These are phyloP conservation scores for Ommatoiulus sabulosus DNA, from an alignment of 2,888 invertebrate genomes.

Conservation along the genomic window DNA sequence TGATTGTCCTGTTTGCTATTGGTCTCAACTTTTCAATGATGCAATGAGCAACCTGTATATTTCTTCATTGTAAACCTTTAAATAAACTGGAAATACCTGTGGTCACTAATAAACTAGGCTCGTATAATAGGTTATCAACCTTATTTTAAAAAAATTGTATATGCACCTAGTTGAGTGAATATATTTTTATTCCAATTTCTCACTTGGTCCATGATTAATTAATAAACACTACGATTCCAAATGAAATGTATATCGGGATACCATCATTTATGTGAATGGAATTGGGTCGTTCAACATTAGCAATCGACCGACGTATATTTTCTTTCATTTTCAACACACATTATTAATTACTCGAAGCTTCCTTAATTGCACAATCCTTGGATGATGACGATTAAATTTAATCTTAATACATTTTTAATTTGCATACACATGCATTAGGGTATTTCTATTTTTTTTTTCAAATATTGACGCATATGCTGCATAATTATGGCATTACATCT, in stretches of 20 bases:
- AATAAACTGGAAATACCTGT: conserved; percentile 18
- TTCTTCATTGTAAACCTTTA: background rate
- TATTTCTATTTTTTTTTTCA: no score
- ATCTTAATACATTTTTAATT: no score
- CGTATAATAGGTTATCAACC: conserved; percentile 48
- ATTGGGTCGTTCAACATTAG: background rate
- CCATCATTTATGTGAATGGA: background rate
- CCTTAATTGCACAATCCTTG: background rate
- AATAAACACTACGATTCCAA: background rate
- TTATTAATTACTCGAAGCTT: background rate
- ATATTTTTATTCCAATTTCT: background rate
- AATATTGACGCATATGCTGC: no score
- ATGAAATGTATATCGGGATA: background rate
- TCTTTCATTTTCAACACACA: background rate
- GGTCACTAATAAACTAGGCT: conserved; percentile 32
- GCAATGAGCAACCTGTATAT: background rate
- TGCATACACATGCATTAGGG: no score
- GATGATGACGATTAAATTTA: no score
- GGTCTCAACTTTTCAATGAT: background rate
- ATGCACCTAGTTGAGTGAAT: background rate
- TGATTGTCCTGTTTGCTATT: background rate
- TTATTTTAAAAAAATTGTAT: background rate
- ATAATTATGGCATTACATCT: no score
- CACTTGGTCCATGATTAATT: background rate
- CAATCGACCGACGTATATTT: background rate